phyloP scores from a whole-genome alignment of 1,140 invertebrate genomes.

The Diachasma alloeum region DNA sequence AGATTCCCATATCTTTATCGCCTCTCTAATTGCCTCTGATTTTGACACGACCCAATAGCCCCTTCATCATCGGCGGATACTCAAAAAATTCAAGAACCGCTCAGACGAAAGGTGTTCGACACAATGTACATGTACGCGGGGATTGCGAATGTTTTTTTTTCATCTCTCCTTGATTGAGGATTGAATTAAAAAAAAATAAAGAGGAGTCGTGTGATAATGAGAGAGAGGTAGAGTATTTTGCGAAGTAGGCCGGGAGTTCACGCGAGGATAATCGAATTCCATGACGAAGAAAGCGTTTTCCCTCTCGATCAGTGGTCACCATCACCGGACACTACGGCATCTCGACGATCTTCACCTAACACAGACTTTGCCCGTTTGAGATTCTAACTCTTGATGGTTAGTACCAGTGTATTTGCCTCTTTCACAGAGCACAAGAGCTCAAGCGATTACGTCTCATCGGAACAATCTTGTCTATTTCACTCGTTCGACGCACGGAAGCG shows the following conservation, averaged over 20 bases:
- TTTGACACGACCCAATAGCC: too few species aligned
- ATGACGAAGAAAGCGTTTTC: constrained; percentile 40
- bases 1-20: too few species aligned
- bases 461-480: background rate
- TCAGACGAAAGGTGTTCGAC: background rate
- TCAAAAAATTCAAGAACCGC: background rate
- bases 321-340: constrained; percentile 17
- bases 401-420: background rate
- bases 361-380: background rate
- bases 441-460: background rate
- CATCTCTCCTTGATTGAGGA: background rate
- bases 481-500: background rate
- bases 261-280: constrained; percentile 40
- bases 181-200: background rate
- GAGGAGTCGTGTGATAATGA: background rate
- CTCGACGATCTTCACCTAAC: background rate
- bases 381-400: background rate
- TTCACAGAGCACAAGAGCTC: background rate
- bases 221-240: constrained; percentile 18
- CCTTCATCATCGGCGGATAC: background rate
- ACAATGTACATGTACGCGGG: background rate
- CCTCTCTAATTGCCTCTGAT: too few species aligned
- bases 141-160: background rate
- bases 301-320: constrained; percentile 36
- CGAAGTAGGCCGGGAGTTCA: constrained; percentile 41